phyloP scores from a whole-genome alignment of 2,888 invertebrate genomes.

The Papilio gigon region DNA sequence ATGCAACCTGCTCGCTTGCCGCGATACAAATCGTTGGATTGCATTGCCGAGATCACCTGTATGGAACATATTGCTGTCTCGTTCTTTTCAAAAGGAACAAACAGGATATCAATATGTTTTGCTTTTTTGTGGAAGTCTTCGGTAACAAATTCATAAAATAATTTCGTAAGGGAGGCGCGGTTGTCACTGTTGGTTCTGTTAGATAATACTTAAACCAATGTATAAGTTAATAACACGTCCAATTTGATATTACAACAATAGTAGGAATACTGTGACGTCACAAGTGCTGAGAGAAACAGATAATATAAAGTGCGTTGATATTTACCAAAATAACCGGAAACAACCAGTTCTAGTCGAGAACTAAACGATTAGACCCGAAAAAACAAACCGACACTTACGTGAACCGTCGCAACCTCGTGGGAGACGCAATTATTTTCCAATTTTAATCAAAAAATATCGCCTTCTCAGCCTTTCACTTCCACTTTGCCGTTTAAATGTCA shows the following conservation, averaged over 20 bases:
- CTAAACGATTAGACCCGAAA: constrained; percentile 67
- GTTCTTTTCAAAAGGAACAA: background rate
- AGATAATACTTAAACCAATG: too few relatives aligned
- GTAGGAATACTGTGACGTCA: background rate
- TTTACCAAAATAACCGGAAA: constrained; percentile 59
- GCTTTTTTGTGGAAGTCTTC: too few relatives aligned
- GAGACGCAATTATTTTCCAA: constrained; percentile 82
- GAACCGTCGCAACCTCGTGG: constrained; percentile 70
- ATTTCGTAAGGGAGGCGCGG: too few relatives aligned
- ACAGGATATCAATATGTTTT: background rate
- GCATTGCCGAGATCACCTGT: background rate
- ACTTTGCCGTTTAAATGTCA: constrained; percentile 82
- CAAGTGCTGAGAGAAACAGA: background rate
- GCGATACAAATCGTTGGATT: background rate
- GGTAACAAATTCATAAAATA: too few relatives aligned
- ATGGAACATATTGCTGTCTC: background rate
- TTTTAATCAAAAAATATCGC: constrained; percentile 81
- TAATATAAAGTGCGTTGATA: constrained; percentile 3
- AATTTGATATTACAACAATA: background rate
- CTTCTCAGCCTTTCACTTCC: constrained; percentile 80
- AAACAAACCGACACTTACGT: constrained; percentile 58
- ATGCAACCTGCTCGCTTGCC: background rate
- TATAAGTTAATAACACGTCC: background rate
- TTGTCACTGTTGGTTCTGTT: too few relatives aligned
- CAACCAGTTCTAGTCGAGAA: constrained; percentile 64